Evolutionary conservation across 2,113 vertebrate species (phyloP).

Genomic region (Malurus alboscapulatus): DNA sequence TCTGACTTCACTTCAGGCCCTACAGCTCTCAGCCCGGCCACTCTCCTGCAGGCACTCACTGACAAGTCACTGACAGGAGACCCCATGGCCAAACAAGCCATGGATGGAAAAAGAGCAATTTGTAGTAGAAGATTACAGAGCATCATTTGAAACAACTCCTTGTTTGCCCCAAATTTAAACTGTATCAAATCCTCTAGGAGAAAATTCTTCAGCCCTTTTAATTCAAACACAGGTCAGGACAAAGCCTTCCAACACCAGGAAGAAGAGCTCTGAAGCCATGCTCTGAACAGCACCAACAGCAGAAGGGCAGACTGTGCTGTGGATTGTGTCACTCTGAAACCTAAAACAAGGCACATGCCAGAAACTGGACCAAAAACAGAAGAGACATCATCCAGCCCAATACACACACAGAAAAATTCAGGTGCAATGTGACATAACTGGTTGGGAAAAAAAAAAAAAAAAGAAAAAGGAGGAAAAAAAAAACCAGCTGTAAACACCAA

Average conservation of each 20-base stretch:
- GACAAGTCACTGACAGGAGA: background rate
- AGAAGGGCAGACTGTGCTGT: background rate
- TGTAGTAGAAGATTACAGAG: background rate
- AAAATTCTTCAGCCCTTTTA: background rate
- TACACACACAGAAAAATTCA: background rate
- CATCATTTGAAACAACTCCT: background rate
- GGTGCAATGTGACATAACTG: background rate
- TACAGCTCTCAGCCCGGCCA: background rate
- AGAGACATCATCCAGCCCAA: background rate
- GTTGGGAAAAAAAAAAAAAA: background rate
- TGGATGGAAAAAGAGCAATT: rapidly evolving
- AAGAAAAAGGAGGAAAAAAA: background rate
- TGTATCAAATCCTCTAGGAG: background rate
- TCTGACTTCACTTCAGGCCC: background rate
- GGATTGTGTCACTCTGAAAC: background rate
- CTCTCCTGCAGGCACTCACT: background rate
- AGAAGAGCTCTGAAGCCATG: background rate
- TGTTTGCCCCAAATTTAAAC: background rate
- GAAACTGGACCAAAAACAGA: background rate
- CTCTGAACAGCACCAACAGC: background rate
- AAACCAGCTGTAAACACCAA: background rate
- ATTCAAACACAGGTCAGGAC: background rate
- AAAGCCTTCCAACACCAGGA: background rate
- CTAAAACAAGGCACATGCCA: background rate
- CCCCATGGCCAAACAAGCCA: background rate